A percentile compares a stretch with the other conserved stretches of the same genome.
Conservation (phyloP, 2,113 vertebrate genomes). For the Cichladusa arquata region DNA sequence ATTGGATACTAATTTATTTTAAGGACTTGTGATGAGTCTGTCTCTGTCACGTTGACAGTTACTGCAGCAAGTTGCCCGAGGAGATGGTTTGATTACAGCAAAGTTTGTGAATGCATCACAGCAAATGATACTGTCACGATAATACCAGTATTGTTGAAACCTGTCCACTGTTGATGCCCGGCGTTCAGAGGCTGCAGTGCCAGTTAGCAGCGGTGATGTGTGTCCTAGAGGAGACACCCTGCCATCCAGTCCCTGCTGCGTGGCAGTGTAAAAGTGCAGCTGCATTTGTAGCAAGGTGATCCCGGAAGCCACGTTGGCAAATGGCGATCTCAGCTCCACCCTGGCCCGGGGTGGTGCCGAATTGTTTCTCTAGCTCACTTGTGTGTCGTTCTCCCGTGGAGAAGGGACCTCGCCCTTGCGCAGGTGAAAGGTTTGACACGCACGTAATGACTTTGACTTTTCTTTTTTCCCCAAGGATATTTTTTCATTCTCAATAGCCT, state of each 20-base stretch:
- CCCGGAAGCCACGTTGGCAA: fast-evolving
- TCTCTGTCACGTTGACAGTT: not conserved
- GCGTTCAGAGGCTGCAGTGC: not conserved
- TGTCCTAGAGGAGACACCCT: not conserved
- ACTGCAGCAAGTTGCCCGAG: not conserved
- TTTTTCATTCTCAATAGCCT: not conserved
- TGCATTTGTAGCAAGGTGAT: fast-evolving
- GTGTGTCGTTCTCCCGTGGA: no score
- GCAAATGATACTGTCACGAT: not conserved
- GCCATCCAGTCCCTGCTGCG: fast-evolving
- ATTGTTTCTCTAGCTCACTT: fast-evolving
- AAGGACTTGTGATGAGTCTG: not conserved
- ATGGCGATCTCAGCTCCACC: fast-evolving
- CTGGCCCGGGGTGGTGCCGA: fast-evolving
- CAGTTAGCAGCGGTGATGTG: fast-evolving
- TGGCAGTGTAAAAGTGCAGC: fast-evolving
- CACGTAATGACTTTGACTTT: fast-evolving
- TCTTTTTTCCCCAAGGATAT: not conserved
- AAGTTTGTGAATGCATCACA: not conserved
- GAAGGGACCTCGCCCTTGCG: not conserved
- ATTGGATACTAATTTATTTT: not conserved
- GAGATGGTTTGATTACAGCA: not conserved
- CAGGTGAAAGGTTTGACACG: not conserved
- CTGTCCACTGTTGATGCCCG: fast-evolving
- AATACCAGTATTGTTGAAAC: not conserved